A percentile compares a stretch with the other conserved stretches of the same genome.
phyloP scores from a whole-genome alignment of 2,888 invertebrate genomes.

The Leucozona laternaria region DNA sequence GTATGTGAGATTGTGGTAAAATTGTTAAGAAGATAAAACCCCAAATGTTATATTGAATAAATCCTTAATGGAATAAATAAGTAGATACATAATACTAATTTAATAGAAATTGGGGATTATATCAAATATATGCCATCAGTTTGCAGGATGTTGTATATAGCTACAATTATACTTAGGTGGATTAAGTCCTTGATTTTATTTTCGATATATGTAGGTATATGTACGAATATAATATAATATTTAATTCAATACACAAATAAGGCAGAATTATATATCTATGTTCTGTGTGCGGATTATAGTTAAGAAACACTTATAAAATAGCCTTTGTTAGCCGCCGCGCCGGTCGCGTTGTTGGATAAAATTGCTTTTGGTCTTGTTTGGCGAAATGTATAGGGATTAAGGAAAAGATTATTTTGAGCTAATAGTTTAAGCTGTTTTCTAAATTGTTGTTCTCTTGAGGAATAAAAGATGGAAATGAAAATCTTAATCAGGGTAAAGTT shows the following conservation, averaged over 20 bases:
- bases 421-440: constrained; percentile 58
- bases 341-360: neutral
- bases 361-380: constrained; percentile 7
- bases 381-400: constrained; percentile 46
- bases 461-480: neutral
- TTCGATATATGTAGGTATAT: neutral
- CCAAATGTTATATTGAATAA: constrained; percentile 40
- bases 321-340: neutral
- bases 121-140: constrained; percentile 27
- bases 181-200: constrained; percentile 69
- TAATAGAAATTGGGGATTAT: constrained; percentile 73
- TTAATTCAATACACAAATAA: constrained; percentile 50
- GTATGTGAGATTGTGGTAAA: neutral
- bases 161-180: constrained; percentile 46
- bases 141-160: constrained; percentile 31
- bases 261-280: neutral
- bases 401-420: constrained; percentile 11
- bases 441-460: constrained; percentile 6
- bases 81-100: constrained; percentile 52
- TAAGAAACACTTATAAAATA: constrained; percentile 50
- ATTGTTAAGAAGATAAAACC: constrained; percentile 58
- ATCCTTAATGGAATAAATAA: constrained; percentile 62
- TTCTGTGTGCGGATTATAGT: constrained; percentile 36
- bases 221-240: constrained; percentile 43
- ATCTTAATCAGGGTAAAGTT: neutral